Evolutionary conservation across 2,888 invertebrate genomes (phyloP), one percentile per base, ranked within the genome.

Genomic region (Parnassius glacialis): DNA sequence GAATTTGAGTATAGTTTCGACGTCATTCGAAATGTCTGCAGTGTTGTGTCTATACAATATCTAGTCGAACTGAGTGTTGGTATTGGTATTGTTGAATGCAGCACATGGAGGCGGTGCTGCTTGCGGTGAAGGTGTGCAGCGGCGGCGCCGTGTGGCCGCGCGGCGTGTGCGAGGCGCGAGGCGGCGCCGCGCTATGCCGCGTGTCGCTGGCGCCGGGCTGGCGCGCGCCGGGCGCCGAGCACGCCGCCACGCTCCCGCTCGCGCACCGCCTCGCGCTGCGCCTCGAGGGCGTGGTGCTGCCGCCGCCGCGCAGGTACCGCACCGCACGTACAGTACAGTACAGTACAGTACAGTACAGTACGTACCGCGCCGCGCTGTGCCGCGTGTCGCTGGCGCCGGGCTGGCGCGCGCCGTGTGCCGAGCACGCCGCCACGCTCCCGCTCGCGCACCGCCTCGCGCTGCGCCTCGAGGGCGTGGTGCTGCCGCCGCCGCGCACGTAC

Each of bases 391-490:
- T 79, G 80, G 83, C 79, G 74, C 92, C 84, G 61, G 90, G 78
- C 50, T 84, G 56, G 89, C 76, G 81, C 67, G 74, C 76, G 60
- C 74, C 78, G 48, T 92, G 95, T 65, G 96, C 96, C 1, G 98
- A 98, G 71, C 96, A 96, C 54, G 95, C 98, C 9, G 95, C 98
- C 55, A 93, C 95, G 66, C 95, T 98, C 47, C 96, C 96, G 64
- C 94, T 95, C 51, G 96, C 96, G 60, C 96, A 97, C 70, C 96
- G 97, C 70, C 92, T 98, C 64, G 97, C 98, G 1, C 93, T 98
- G 34, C 98, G 97, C 90, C 96, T 98, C 2, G 98, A 98, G 85
- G 98, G 98, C 0, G 97, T 99, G 1, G 93, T 98, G 55, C 95
- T 74, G 94, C 97, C 65, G 48, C 74, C 80, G 93, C 94, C 65